Evolutionary conservation across 1,140 invertebrate genomes (phyloP).

Genomic region (Ylistrum balloti): DNA sequence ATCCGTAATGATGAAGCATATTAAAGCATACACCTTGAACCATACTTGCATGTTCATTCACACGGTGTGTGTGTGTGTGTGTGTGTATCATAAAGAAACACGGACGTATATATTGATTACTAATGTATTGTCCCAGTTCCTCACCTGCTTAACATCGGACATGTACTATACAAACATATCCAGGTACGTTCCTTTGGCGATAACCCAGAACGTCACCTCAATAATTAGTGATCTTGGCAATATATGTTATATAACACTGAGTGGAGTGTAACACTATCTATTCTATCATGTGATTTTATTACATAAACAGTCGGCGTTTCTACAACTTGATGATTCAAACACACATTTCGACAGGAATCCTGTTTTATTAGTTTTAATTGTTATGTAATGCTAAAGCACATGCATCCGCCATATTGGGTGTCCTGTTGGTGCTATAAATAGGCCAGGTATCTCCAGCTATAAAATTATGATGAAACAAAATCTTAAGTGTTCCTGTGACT

Average conservation of each 20-base stretch:
- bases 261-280: no score
- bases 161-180: not conserved
- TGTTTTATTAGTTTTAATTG: not conserved
- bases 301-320: no score
- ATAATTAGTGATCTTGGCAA: no score
- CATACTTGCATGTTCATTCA: not conserved
- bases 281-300: not conserved
- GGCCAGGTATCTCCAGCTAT: not conserved
- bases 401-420: not conserved
- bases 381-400: not conserved
- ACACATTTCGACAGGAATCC: not conserved
- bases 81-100: not conserved
- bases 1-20: not conserved
- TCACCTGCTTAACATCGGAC: not conserved
- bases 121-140: not conserved
- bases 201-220: no score
- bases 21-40: not conserved
- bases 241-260: no score
- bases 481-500: not conserved
- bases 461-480: not conserved
- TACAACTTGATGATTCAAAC: not conserved
- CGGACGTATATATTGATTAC: not conserved
- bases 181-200: not conserved
- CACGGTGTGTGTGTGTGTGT: no score
- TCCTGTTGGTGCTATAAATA: not conserved